These are phyloP conservation scores for Holocentrus rufus DNA, from an alignment of 2,797 vertebrate species.

Conservation along the genomic window DNA sequence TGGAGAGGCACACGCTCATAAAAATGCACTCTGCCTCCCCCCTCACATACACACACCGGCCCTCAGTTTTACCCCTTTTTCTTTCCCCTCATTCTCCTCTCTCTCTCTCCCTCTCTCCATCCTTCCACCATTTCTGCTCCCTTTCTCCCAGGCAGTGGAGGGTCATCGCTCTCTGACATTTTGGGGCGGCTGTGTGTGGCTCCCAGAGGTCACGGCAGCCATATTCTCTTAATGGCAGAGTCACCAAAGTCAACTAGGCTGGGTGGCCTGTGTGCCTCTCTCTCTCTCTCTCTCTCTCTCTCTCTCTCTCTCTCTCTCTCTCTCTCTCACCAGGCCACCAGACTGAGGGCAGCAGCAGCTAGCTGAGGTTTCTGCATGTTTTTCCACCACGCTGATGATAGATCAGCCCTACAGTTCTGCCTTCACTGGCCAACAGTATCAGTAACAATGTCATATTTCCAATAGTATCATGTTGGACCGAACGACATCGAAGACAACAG, in stretches of 20 bases:
- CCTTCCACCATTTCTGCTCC: conserved; percentile 2
- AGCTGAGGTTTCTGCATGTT: conserved; percentile 1
- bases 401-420: background rate
- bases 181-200: conserved; percentile 54
- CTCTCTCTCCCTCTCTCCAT: conserved; percentile 47
- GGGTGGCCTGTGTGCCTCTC: conserved; percentile 63
- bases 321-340: conserved; percentile 16
- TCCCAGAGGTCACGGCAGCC: conserved; percentile 75
- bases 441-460: conserved; percentile 2
- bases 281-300: conserved; percentile 13
- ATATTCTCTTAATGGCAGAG: conserved; percentile 78
- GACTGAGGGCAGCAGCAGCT: conserved; percentile 4
- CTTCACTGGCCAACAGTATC: conserved; percentile 17
- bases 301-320: conserved; percentile 10
- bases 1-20: conserved; percentile 76
- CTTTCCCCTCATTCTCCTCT: conserved; percentile 37
- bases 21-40: conserved; percentile 71
- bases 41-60: background rate
- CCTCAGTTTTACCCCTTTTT: conserved; percentile 39
- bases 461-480: conserved; percentile 4
- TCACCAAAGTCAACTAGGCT: conserved; percentile 79
- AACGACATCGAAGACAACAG: background rate
- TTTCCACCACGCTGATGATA: conserved; percentile 28
- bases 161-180: conserved; percentile 71
- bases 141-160: conserved; percentile 40